Percentiles rank a stretch among this genome's conserved stretches.
Evolutionary conservation across 1,140 invertebrate genomes (phyloP).

Genomic region (Agrilus planipennis): DNA sequence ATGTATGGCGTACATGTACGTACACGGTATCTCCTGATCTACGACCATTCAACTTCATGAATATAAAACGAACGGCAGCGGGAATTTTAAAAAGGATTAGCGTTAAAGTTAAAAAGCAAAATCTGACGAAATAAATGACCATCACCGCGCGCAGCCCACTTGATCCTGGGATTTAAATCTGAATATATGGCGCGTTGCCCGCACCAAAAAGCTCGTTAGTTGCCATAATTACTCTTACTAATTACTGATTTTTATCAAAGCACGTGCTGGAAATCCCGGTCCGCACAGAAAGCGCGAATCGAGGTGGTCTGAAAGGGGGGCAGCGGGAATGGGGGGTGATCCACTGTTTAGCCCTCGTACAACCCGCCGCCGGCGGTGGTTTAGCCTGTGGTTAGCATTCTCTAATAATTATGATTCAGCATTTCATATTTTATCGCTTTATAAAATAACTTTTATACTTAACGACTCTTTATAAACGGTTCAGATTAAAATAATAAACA

Average conservation of each 20-base stretch:
- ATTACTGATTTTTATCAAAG: constrained; percentile 35
- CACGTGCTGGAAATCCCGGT: constrained; percentile 29
- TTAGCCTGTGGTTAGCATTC: constrained; percentile 12
- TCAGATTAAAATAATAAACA: too few species aligned
- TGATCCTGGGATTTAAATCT: constrained; percentile 18
- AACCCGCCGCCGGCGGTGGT: constrained; percentile 22
- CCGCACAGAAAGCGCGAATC: too few species aligned
- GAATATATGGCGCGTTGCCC: constrained; percentile 18
- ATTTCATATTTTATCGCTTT: constrained; percentile 30
- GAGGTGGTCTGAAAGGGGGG: too few species aligned
- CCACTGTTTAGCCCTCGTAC: too few species aligned
- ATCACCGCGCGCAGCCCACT: constrained; percentile 12
- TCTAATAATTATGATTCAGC: constrained; percentile 30
- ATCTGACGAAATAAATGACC: constrained; percentile 29
- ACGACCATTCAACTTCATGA: too few species aligned
- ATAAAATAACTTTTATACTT: constrained; percentile 27
- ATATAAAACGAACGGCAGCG: too few species aligned
- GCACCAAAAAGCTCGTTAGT: constrained; percentile 32
- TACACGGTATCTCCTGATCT: too few species aligned
- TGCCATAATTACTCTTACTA: constrained; percentile 33
- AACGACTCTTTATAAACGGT: too few species aligned
- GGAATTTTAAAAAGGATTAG: too few species aligned
- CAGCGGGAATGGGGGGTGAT: too few species aligned
- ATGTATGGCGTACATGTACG: too few species aligned
- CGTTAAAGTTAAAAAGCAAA: too few species aligned